Evolutionary conservation across 2,888 invertebrate genomes (phyloP), one percentile per base, ranked within the genome.

Genomic region (Lithosia quadra): DNA sequence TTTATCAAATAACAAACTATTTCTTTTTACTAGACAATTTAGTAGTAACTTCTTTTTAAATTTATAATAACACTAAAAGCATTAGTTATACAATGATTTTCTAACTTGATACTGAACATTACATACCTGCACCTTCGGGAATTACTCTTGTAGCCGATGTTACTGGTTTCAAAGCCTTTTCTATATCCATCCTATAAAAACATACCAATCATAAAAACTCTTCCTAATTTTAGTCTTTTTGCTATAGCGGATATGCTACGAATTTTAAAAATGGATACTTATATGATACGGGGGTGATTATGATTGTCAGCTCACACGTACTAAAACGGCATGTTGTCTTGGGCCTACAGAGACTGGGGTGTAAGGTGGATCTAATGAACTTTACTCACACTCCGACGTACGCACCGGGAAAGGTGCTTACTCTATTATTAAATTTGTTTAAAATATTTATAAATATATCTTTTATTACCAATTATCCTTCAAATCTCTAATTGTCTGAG

Each of bases 381-480:
- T n/a, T n/a, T n/a, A n/a, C n/a, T n/a, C n/a, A n/a, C n/a, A n/a
- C n/a, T n/a, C n/a, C 10, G 0, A 8, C 21, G 43, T 53, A 9
- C 18, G 22, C 21, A 53, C n/a, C 9, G n/a, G 9, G 21, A 53
- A 21, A n/a, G 18, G 22, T 21, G 21, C 13, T 2, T 43, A 5
- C 3, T 22, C 33, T 24, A 18, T 33, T 34, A n/a, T 34, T 33
- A 3, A 58, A 33, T n/a, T 58, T 34, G 1, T 33, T n/a, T 5
- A n/a, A 15, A 33, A 28, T 22, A 9, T 36, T 22, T 24, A 39
- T 39, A 24, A 22, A 11, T 22, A 11, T 60, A 18, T 18, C 2
- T n/a, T 33, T 22, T 58, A 18, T 83, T 86, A 93, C 97, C 96
- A 97, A 72, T 95, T 95, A 86, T 95, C 96, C 86, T 96, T 97